phyloP scores from a whole-genome alignment of 2,113 vertebrate genomes.

The Anhinga anhinga region DNA sequence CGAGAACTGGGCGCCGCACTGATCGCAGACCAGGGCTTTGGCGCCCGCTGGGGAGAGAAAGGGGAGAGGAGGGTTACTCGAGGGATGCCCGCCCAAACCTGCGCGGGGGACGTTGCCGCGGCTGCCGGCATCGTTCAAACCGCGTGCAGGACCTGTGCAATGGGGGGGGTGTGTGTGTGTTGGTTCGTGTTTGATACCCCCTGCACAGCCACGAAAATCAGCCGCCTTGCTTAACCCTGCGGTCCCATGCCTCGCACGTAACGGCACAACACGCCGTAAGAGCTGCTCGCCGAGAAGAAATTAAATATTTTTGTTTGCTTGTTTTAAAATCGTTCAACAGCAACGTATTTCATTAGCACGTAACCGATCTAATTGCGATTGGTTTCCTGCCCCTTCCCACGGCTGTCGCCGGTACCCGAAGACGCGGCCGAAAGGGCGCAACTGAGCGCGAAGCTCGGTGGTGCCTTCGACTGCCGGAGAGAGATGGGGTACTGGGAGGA shows the following conservation, averaged over 20 bases:
- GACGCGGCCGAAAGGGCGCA: neutral
- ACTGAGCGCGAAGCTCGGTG: neutral
- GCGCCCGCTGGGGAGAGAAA: slow-evolving; percentile 83
- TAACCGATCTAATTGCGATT: neutral
- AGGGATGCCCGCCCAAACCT: neutral
- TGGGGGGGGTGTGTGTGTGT: neutral
- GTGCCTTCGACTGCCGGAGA: neutral
- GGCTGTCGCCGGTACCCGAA: neutral
- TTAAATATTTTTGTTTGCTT: neutral
- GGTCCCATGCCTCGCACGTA: neutral
- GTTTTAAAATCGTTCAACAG: neutral
- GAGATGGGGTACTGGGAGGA: neutral
- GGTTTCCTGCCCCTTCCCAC: slow-evolving; percentile 12
- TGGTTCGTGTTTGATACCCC: neutral
- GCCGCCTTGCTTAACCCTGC: accelerated
- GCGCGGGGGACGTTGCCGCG: accelerated
- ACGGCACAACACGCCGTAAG: neutral
- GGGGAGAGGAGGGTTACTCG: neutral
- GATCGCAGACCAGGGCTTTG: slow-evolving; percentile 96
- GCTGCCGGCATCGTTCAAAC: accelerated
- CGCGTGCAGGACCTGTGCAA: accelerated
- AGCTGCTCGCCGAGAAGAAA: neutral
- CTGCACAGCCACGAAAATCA: neutral
- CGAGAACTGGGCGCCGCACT: slow-evolving; percentile 96
- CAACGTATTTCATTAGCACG: neutral